Evolutionary conservation across 2,888 invertebrate species (phyloP).

Genomic region (Ceraclea dissimilis): DNA sequence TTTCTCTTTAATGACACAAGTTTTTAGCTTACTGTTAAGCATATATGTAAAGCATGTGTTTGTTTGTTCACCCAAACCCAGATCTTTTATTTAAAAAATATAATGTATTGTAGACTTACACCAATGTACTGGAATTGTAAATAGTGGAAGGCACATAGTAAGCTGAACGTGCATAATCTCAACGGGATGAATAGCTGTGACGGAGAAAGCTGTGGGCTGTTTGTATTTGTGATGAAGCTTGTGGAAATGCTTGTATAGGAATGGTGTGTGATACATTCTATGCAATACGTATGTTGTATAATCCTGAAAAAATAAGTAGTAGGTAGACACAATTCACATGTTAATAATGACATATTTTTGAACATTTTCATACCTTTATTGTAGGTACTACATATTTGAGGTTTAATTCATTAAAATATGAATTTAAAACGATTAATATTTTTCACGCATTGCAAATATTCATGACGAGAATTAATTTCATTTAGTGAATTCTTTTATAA

Average conservation of each 20-base stretch:
- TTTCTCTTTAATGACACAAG: too few species aligned
- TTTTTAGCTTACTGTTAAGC: too few species aligned
- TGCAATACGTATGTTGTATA: slow-evolving; percentile 61
- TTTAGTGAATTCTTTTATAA: too few species aligned
- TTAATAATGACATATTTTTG: neutral
- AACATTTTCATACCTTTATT: neutral
- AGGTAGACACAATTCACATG: neutral
- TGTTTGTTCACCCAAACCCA: too few species aligned
- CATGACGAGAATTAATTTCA: too few species aligned
- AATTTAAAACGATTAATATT: too few species aligned
- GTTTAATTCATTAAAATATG: too few species aligned
- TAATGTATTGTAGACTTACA: slow-evolving; percentile 41
- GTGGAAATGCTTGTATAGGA: slow-evolving; percentile 63
- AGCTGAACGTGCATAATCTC: slow-evolving; percentile 60
- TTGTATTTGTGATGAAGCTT: slow-evolving; percentile 70
- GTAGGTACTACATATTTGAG: neutral
- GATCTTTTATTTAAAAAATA: too few species aligned
- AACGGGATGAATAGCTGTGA: slow-evolving; percentile 65
- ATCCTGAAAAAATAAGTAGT: slow-evolving; percentile 39
- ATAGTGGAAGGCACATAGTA: slow-evolving; percentile 52
- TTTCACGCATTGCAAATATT: too few species aligned
- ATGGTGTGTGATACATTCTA: slow-evolving; percentile 59
- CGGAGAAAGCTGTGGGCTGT: slow-evolving; percentile 68
- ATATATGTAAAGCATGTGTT: too few species aligned
- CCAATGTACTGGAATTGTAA: slow-evolving; percentile 59